Evolutionary conservation across 2,888 invertebrate genomes (phyloP).

Genomic region (Idaea biselata): DNA sequence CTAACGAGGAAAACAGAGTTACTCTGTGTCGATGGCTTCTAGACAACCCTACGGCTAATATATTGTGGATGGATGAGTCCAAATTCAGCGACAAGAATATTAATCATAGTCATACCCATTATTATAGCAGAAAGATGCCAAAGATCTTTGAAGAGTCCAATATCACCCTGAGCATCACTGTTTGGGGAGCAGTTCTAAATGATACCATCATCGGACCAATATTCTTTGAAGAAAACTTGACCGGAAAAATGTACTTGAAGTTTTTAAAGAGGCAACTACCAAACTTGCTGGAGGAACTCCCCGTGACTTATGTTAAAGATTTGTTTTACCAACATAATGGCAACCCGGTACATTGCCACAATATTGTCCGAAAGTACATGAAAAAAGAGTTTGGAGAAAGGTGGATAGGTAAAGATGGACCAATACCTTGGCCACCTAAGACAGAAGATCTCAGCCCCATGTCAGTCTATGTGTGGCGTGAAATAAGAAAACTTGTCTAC

Average conservation of each 20-base stretch:
- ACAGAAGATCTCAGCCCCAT: background rate
- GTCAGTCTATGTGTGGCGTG: background rate
- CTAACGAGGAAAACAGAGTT: background rate
- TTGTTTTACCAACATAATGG: background rate
- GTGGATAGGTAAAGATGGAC: background rate
- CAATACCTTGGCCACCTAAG: background rate
- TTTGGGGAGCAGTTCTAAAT: background rate
- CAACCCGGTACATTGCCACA: background rate
- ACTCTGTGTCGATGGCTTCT: background rate
- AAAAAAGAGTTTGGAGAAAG: background rate
- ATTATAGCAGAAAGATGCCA: background rate
- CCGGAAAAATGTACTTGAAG: background rate
- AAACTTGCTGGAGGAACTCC: background rate
- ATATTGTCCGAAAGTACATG: background rate
- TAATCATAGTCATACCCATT: background rate
- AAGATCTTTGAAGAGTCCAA: background rate
- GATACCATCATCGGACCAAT: background rate
- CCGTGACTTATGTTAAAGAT: background rate
- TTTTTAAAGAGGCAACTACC: background rate
- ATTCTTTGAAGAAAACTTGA: background rate
- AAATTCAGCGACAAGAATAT: background rate
- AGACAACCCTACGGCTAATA: background rate
- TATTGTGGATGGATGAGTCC: background rate
- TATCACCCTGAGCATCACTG: background rate
- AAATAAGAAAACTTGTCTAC: background rate